These are phyloP conservation scores for Tetragonula carbonaria DNA, from an alignment of 2,888 invertebrate genomes.

Conservation along the genomic window DNA sequence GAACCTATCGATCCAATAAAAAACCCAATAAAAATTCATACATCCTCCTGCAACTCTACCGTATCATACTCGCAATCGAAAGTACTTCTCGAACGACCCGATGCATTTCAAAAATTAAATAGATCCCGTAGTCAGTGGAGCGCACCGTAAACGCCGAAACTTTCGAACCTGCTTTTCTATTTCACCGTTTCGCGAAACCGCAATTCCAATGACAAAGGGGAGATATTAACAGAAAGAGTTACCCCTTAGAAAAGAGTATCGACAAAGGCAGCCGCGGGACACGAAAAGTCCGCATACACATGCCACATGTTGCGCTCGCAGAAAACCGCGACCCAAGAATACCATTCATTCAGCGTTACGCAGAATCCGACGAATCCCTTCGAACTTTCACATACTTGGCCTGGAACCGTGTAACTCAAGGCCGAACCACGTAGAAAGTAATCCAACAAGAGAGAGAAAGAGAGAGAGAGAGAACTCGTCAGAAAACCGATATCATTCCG, in stretches of 20 bases:
- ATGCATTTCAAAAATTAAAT: not conserved
- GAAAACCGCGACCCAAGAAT: conserved; percentile 21
- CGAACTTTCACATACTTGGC: conserved; percentile 13
- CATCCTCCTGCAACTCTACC: too few species aligned
- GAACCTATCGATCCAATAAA: too few species aligned
- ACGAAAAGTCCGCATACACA: not conserved
- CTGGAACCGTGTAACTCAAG: not conserved
- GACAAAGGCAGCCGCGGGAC: not conserved
- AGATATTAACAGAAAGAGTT: not conserved
- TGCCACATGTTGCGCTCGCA: conserved; percentile 8
- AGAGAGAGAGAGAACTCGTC: not conserved
- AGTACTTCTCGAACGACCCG: not conserved
- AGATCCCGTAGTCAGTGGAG: not conserved
- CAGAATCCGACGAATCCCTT: conserved; percentile 7
- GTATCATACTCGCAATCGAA: too few species aligned
- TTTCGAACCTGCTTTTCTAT: not conserved
- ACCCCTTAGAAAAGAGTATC: not conserved
- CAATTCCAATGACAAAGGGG: too few species aligned
- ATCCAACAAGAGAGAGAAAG: not conserved
- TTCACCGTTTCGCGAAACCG: not conserved
- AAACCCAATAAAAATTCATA: too few species aligned
- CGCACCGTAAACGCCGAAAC: not conserved
- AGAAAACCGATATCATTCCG: not conserved
- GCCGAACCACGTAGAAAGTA: conserved; percentile 17
- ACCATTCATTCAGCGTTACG: conserved; percentile 6